These are phyloP conservation scores for Spea bombifrons DNA, from an alignment of 2,113 vertebrate genomes.

Conservation along the genomic window DNA sequence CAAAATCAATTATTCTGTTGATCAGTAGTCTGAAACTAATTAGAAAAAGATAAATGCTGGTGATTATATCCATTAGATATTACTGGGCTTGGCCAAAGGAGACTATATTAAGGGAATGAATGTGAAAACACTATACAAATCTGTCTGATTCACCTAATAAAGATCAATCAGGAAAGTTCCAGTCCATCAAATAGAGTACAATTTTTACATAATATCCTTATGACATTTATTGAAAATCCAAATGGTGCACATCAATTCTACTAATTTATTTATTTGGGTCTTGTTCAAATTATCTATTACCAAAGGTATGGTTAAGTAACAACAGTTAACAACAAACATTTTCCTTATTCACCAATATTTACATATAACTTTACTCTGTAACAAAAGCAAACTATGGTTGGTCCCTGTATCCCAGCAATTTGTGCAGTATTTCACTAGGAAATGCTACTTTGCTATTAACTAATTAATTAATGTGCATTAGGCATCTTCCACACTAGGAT, in stretches of 20 bases:
- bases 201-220: conserved; percentile 16
- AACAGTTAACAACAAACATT: too few relatives aligned
- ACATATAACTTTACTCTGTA: too few relatives aligned
- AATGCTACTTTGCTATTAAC: too few relatives aligned
- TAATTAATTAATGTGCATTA: too few relatives aligned
- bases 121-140: conserved; percentile 29
- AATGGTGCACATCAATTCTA: neutral
- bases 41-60: conserved; percentile 44
- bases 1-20: conserved; percentile 44
- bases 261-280: neutral
- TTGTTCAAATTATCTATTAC: too few relatives aligned
- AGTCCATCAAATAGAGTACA: neutral
- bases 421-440: too few relatives aligned
- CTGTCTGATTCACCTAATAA: conserved; percentile 17
- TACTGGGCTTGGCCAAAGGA: conserved; percentile 19
- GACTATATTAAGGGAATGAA: neutral
- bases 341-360: too few relatives aligned
- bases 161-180: neutral
- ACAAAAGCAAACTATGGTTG: too few relatives aligned
- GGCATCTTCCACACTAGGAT: too few relatives aligned
- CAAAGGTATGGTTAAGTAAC: too few relatives aligned
- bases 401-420: too few relatives aligned
- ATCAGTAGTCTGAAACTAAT: conserved; percentile 44
- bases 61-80: conserved; percentile 42
- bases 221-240: neutral